Percentiles rank a stretch among this genome's conserved stretches.
Evolutionary conservation across 1,140 invertebrate species (phyloP).

Genomic region (Vanessa atalanta): DNA sequence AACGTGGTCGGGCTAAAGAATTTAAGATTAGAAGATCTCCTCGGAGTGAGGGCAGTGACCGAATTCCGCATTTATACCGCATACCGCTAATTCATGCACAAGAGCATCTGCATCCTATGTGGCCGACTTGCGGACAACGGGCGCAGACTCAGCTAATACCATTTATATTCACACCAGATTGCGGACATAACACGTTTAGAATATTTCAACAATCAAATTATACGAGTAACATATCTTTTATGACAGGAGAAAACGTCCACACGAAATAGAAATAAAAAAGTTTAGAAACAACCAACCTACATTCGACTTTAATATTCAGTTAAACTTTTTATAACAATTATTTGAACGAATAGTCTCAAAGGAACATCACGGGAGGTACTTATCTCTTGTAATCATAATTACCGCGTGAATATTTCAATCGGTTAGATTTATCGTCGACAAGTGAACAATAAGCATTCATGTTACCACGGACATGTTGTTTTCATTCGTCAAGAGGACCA

Average conservation of each 20-base stretch:
- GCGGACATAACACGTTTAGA: constrained; percentile 47
- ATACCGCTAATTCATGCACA: constrained; percentile 74
- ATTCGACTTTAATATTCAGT: background rate
- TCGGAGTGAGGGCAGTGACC: constrained; percentile 69
- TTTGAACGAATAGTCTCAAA: constrained; percentile 6
- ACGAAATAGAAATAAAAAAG: constrained; percentile 40
- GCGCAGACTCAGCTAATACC: constrained; percentile 46
- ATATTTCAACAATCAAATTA: constrained; percentile 67
- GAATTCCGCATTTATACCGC: constrained; percentile 74
- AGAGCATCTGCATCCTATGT: constrained; percentile 68
- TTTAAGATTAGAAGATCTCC: constrained; percentile 66
- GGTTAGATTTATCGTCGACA: constrained; percentile 61
- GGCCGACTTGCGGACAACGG: constrained; percentile 48
- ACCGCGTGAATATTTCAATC: constrained; percentile 72
- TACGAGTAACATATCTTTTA: constrained; percentile 52
- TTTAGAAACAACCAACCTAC: background rate
- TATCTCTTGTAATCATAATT: constrained; percentile 71
- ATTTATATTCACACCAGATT: constrained; percentile 61
- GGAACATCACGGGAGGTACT: constrained; percentile 46
- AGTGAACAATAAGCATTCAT: constrained; percentile 66
- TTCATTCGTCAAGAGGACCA: constrained; percentile 58
- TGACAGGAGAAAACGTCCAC: constrained; percentile 62
- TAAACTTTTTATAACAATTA: constrained; percentile 5
- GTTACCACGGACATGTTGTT: constrained; percentile 61
- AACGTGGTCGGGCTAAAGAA: constrained; percentile 50